phyloP scores from a whole-genome alignment of 2,797 vertebrate genomes.

The Mareca penelope region DNA sequence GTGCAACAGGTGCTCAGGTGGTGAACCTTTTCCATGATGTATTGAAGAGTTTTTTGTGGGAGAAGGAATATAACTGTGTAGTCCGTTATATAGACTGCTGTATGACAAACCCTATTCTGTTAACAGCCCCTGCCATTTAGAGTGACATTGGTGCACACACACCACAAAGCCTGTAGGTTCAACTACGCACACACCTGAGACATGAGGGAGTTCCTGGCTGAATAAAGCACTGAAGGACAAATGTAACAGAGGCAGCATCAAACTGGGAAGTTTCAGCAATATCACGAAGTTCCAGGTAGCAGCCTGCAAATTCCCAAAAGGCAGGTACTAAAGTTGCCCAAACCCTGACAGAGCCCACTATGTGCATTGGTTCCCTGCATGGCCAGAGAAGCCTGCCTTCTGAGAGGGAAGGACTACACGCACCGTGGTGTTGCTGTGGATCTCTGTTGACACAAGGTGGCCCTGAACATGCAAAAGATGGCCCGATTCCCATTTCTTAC shows the following conservation, averaged over 20 bases:
- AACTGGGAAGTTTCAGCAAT: fast-evolving
- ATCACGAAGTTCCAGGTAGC: neutral
- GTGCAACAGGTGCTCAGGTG: neutral
- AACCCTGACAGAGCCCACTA: neutral
- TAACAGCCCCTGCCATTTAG: neutral
- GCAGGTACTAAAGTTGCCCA: neutral
- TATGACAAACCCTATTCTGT: neutral
- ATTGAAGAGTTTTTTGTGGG: neutral
- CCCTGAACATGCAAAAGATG: neutral
- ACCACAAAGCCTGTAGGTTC: neutral
- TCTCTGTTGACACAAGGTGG: neutral
- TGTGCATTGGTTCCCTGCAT: fast-evolving
- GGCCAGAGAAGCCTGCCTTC: neutral
- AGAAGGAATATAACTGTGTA: neutral
- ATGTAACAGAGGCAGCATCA: neutral
- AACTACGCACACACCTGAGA: fast-evolving
- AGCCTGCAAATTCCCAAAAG: neutral
- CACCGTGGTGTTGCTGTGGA: neutral
- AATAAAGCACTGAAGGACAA: neutral
- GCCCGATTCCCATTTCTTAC: fast-evolving
- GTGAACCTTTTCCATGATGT: neutral
- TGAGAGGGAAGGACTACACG: neutral
- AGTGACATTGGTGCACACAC: fast-evolving
- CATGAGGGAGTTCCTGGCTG: neutral
- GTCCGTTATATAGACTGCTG: fast-evolving